Evolutionary conservation across 2,113 vertebrate species (phyloP).

Genomic region (Rhynchomys soricoides): DNA sequence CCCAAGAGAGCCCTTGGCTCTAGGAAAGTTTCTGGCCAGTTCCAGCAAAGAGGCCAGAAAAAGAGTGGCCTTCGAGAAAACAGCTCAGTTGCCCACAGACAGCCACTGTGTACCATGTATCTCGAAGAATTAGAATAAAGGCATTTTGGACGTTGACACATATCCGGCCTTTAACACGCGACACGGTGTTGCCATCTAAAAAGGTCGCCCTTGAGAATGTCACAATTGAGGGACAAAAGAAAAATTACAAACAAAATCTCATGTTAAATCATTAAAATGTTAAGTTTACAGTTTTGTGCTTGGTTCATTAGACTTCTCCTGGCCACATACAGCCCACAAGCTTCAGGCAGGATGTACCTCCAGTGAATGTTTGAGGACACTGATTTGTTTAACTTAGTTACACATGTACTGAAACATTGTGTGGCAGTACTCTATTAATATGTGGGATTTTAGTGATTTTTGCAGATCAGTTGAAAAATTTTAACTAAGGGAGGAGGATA

Average conservation of each 20-base stretch:
- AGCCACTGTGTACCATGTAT: not conserved
- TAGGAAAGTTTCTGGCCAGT: not conserved
- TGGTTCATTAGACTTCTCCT: not conserved
- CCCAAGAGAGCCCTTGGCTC: not conserved
- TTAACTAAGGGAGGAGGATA: slow-evolving; percentile 15
- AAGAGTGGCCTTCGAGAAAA: not conserved
- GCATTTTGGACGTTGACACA: too few species aligned
- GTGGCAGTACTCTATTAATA: not conserved
- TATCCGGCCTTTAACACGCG: not conserved
- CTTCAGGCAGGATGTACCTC: not conserved
- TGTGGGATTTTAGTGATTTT: not conserved
- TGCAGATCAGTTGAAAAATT: not conserved
- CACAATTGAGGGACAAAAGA: not conserved
- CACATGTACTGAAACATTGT: not conserved
- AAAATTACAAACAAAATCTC: not conserved
- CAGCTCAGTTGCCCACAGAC: not conserved
- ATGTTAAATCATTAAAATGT: too few species aligned
- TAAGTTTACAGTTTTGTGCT: not conserved
- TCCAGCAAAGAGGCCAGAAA: not conserved
- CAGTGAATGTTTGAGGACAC: not conserved
- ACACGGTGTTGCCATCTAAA: not conserved
- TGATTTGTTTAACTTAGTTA: not conserved
- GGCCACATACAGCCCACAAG: not conserved
- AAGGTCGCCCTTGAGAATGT: not conserved
- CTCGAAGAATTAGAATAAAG: not conserved